Evolutionary conservation across 2,888 invertebrate genomes (phyloP).

Genomic region (Buathra laborator): DNA sequence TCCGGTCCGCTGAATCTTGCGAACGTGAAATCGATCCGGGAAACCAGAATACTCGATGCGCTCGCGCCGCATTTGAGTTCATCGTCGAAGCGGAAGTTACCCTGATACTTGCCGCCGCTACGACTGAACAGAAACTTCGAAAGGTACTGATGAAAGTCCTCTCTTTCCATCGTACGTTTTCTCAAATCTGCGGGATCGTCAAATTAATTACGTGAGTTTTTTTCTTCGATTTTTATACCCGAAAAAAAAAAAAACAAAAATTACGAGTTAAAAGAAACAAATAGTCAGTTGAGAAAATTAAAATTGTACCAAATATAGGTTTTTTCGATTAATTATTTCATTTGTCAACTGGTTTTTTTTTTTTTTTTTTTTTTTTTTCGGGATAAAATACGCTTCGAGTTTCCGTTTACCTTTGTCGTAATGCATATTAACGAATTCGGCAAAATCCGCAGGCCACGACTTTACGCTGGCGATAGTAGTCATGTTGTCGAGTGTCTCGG

Average conservation of each 20-base stretch:
- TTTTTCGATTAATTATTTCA: background rate
- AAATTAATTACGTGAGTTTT: background rate
- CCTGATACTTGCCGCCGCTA: constrained; percentile 89
- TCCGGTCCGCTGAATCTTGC: constrained; percentile 88
- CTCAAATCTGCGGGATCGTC: constrained; percentile 85
- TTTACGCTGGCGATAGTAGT: constrained; percentile 86
- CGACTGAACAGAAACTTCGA: constrained; percentile 91
- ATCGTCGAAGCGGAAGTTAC: constrained; percentile 89
- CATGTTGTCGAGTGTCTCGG: constrained; percentile 86
- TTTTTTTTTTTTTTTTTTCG: background rate
- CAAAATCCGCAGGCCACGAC: constrained; percentile 90
- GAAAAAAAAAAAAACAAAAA: too few species aligned
- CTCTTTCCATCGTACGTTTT: constrained; percentile 85
- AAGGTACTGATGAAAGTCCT: constrained; percentile 88
- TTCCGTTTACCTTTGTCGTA: constrained; percentile 86
- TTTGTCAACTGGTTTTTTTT: constrained; percentile 3
- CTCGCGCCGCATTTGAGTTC: constrained; percentile 88
- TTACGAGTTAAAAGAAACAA: too few species aligned
- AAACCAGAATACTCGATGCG: constrained; percentile 87
- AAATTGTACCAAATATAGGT: too few species aligned
- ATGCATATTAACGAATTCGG: constrained; percentile 87
- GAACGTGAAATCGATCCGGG: constrained; percentile 89
- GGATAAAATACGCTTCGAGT: too few species aligned
- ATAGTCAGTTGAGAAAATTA: too few species aligned
- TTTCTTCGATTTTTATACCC: background rate